Base-by-base conservation (phyloP, 2,888 invertebrate genomes). In the Napeogenes sylphis region DNA sequence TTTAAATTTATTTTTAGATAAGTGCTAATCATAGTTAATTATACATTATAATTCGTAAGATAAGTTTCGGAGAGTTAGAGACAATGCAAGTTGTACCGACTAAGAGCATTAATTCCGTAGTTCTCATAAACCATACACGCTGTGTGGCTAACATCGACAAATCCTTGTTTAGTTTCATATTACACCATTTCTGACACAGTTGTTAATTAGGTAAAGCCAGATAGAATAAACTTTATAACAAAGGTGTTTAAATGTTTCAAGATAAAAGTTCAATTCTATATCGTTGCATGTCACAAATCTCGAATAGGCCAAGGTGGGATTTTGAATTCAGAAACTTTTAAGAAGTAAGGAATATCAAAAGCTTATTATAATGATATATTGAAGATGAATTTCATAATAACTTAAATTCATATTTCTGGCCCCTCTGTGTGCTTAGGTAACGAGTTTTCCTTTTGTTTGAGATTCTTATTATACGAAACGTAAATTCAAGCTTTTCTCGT, bases 251-350 rank as follows among this genome's bases (percentile, higher is more conserved):
- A 62, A 8, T 3, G 21, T 21, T 51, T 30, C 5, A 51, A 30
- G 51, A 30, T 51, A 51, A 47, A 47, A 30, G 51, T 12, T 51
- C 2, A 30, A 51, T 51, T 30, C 21, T 51, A 51, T 30, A 51
- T 51, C 30, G 30, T 51, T n/a, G 63, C 62, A 56, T 58, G 61
- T 65, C 66, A 68, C 45, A 61, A 61, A 55, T 59, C 47, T 67
- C 46, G 54, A 33, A 38, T 14, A 61, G 63, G 42, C 33, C 51
- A 64, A 61, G 58, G 51, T 61, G 33, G 56, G 58, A 56, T 59
- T 56, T 53, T 53, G 56, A 33, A 45, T 51, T 59, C 45, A 64
- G 56, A 46, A 59, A 61, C 45, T 64, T 61, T 64, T 64, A 61
- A 59, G 58, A 62, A 56, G 55, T 51, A 63, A 59, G 59, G 59